Conservation (phyloP, 2,888 invertebrate genomes). For the Epistrophella euchroma region DNA sequence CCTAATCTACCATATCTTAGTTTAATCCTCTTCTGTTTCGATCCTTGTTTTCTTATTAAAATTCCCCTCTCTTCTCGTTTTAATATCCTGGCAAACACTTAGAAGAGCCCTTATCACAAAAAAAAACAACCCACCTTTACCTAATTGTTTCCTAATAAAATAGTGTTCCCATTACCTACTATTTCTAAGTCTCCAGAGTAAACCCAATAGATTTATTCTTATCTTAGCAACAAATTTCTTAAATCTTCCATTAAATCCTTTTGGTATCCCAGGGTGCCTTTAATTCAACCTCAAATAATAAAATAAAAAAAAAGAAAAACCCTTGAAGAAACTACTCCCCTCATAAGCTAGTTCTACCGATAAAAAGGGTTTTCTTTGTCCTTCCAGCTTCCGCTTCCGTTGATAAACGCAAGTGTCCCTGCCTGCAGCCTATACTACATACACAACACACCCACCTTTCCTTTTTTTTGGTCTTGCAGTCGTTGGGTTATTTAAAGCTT, state of each 20-base stretch:
- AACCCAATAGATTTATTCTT: constrained; percentile 21
- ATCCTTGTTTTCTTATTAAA: background rate
- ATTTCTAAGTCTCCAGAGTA: constrained; percentile 8
- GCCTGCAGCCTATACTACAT: constrained; percentile 35
- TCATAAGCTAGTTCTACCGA: constrained; percentile 63
- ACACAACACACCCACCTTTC: background rate
- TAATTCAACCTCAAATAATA: constrained; percentile 11
- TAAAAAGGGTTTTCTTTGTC: constrained; percentile 68
- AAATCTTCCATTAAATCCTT: constrained; percentile 65
- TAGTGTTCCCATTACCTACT: constrained; percentile 1
- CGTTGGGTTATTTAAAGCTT: constrained; percentile 64
- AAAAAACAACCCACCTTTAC: background rate
- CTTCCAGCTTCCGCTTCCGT: constrained; percentile 64
- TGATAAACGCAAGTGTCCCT: constrained; percentile 65
- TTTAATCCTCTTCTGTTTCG: background rate
- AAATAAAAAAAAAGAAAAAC: constrained; percentile 28
- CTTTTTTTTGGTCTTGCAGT: constrained; percentile 50
- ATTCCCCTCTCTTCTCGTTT: background rate
- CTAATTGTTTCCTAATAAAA: constrained; percentile 25
- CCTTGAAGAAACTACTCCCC: constrained; percentile 34
- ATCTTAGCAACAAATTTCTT: constrained; percentile 54
- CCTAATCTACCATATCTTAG: no score
- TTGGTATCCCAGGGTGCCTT: constrained; percentile 54
- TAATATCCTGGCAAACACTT: background rate
- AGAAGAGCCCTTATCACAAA: background rate